phyloP scores from a whole-genome alignment of 2,113 vertebrate genomes.

The Aegithalos caudatus region DNA sequence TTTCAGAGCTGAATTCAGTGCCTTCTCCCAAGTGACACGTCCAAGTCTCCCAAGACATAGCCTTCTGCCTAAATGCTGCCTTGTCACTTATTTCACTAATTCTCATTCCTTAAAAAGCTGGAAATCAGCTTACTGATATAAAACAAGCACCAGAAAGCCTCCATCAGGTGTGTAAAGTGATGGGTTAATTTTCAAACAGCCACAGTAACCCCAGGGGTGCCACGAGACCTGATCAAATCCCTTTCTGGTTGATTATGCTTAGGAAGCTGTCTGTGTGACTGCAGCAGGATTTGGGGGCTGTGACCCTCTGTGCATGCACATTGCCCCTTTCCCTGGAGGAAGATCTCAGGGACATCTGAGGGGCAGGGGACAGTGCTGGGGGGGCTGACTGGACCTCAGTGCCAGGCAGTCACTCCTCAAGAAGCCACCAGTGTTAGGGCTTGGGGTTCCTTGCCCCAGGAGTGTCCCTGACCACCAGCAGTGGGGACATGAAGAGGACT shows the following conservation, averaged over 20 bases:
- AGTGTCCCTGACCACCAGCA: fast-evolving
- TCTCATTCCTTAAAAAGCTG: not conserved
- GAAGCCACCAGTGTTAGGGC: fast-evolving
- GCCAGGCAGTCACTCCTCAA: not conserved
- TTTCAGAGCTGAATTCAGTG: not conserved
- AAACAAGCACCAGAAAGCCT: not conserved
- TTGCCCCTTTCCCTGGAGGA: not conserved
- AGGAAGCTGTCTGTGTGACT: fast-evolving
- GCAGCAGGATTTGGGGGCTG: not conserved
- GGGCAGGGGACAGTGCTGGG: not conserved
- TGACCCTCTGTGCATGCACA: not conserved
- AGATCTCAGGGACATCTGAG: fast-evolving
- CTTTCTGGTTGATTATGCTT: not conserved
- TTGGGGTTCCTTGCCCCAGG: fast-evolving
- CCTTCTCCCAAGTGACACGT: not conserved
- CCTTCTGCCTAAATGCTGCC: not conserved
- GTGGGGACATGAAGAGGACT: not conserved
- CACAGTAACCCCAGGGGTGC: fast-evolving
- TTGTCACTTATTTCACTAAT: not conserved
- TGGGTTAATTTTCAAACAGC: not conserved
- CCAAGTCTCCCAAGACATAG: not conserved
- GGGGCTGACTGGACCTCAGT: fast-evolving
- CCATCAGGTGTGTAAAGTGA: not conserved
- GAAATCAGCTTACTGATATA: not conserved
- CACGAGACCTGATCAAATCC: not conserved